phyloP scores from a whole-genome alignment of 2,113 vertebrate species.

The Phoenicopterus ruber region DNA sequence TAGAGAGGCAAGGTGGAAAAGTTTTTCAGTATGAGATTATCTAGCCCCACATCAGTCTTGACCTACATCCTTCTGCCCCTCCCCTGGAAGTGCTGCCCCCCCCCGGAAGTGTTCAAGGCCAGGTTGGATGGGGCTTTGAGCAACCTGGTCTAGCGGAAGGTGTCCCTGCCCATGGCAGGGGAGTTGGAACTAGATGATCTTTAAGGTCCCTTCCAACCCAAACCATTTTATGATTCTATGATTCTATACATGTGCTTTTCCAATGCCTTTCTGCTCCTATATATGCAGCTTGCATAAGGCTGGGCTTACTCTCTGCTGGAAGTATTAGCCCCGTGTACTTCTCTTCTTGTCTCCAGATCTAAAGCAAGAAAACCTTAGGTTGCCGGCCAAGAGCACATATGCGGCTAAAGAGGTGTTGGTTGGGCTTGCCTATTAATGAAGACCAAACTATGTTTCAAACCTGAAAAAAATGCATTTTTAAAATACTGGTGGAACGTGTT shows the following conservation, averaged over 20 bases:
- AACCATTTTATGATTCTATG: too few species aligned
- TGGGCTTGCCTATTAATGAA: background rate
- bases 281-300: background rate
- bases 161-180: too few species aligned
- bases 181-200: too few species aligned
- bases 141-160: too few species aligned
- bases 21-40: background rate
- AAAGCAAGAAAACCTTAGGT: background rate
- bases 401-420: background rate
- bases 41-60: background rate
- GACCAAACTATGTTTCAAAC: background rate
- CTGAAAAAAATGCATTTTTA: background rate
- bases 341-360: background rate
- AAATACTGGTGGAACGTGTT: rapidly evolving
- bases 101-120: too few species aligned
- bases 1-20: background rate
- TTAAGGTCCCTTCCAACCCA: too few species aligned
- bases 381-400: background rate
- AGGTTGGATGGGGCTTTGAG: too few species aligned
- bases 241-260: background rate
- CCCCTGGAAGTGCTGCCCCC: too few species aligned
- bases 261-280: background rate
- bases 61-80: background rate
- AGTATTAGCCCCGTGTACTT: background rate
- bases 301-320: background rate